These are phyloP conservation scores for Sialia sialis DNA, from an alignment of 2,113 vertebrate species.

Conservation along the genomic window DNA sequence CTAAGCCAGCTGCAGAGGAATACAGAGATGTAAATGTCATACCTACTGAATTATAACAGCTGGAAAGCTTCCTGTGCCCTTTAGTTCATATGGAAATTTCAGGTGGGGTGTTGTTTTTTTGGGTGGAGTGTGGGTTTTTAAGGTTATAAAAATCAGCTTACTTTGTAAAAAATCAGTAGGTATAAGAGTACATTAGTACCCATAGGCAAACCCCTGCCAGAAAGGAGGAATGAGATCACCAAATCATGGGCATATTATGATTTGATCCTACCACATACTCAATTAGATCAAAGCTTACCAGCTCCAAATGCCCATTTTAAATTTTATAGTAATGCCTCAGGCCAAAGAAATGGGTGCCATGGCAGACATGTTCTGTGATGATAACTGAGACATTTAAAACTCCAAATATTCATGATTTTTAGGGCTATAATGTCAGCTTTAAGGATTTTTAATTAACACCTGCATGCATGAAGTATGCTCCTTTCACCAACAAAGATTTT, in stretches of 20 bases:
- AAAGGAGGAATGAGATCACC: slow-evolving; percentile 41
- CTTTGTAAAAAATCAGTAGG: not conserved
- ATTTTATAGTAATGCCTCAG: slow-evolving; percentile 40
- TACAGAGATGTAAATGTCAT: not conserved
- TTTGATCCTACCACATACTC: slow-evolving; percentile 33
- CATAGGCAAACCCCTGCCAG: slow-evolving; percentile 26
- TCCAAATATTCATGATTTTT: slow-evolving; percentile 24
- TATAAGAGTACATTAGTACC: slow-evolving; percentile 18
- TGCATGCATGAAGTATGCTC: slow-evolving; percentile 40
- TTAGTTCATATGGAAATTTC: not conserved
- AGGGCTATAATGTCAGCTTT: slow-evolving; percentile 23
- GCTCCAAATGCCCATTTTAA: slow-evolving; percentile 44
- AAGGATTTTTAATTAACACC: slow-evolving; percentile 65
- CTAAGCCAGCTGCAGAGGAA: slow-evolving; percentile 13
- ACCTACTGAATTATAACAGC: not conserved
- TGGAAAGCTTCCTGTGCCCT: not conserved
- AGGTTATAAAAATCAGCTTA: not conserved
- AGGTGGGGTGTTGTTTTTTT: not conserved
- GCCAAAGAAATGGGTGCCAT: not conserved
- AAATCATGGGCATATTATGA: slow-evolving; percentile 3
- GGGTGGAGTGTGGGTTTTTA: not conserved
- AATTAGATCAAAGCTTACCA: slow-evolving; percentile 49
- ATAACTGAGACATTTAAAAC: slow-evolving; percentile 47
- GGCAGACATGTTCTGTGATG: not conserved
- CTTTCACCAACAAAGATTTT: slow-evolving; percentile 25